Evolutionary conservation across 2,888 invertebrate genomes (phyloP), one percentile per base, ranked within the genome.

Genomic region (Thelaira solivaga): DNA sequence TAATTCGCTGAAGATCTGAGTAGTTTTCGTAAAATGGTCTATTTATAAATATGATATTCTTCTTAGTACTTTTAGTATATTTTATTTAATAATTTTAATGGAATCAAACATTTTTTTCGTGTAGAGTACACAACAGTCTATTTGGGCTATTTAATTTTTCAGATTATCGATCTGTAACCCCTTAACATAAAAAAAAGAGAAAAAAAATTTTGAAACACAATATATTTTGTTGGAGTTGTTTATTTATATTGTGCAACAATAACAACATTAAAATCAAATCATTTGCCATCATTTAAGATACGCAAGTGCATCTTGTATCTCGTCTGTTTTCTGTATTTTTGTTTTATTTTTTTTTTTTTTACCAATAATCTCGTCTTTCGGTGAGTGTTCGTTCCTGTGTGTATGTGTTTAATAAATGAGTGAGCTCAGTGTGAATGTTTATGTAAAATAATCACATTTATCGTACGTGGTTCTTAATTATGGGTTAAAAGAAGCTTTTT

Each of bases 391-490:
- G n/a, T 6, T 4, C 7, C 10, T 57, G 62, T 55, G 49, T 51
- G 39, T 45, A 13, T 39, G 26, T 41, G 10, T 41, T 43, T 49
- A 73, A 77, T 78, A 64, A 78, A 64, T 53, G 57, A 55, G 51
- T 49, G 36, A 69, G 45, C 24, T 20, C 53, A 62, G 72, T 57
- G 62, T 45, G 59, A 69, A 67, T 67, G 47, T 31, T 47, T 26
- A 47, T 57, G 24, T 55, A 61, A 61, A 55, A 18, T 53, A 61
- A 57, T 55, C 22, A 47, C 53, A 34, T 22, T 65, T 65, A 71
- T 43, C 61, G 65, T 47, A 45, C 43, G 36, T 22, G 36, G 45
- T 16, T 55, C 65, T 80, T 81, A 81, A 81, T 81, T 80, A 80
- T 80, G 71, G 80, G 79, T 80, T 81, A 80, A 76, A 77, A 75